Base-by-base conservation (phyloP, 1,140 invertebrate species). In the Saccostrea cuccullata region DNA sequence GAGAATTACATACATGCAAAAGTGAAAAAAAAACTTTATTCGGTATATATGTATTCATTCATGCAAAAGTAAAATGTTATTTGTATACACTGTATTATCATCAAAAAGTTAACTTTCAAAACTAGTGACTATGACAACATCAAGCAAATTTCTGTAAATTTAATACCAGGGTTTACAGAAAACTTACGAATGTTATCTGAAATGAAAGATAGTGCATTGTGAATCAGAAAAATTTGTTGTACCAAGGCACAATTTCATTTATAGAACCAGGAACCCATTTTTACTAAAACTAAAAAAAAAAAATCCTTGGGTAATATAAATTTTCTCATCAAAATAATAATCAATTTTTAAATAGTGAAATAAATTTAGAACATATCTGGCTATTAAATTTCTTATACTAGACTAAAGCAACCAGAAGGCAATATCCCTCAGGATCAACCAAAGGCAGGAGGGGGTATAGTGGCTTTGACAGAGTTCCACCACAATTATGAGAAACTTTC, bases 101-200 rank as follows among this genome's bases (percentile, higher is more conserved):
- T 73, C 70, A 73, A 73, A 73, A 73, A 73, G 8, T 73, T n/a
- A 73, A 60, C 40, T 47, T 47, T 6, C 40, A 47, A 47, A 47
- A 47, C 40, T 20, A 60, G 15, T 13, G 26, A 11, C 23, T 73
- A 30, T 30, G 13, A 73, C 70, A 73, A 73, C 70, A 77, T 77
- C 70, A 77, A 77, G 26, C 70, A 77, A 30, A 30, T 15, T 77
- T 36, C 26, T 36, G 23, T 77, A 13, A 30, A 15, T 77, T 30
- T 30, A 36, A 30, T 30, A 6, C 70, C 23, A 77, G 26, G 26
- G 26, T 30, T 77, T 30, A 77, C 70, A 77, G 26, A 36, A 36
- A 77, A 77, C 70, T 77, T 77, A 77, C 70, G 70, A 77, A 77
- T 77, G 26, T 30, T 77, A 77, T 77, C 70, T 77, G 70, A 77